Evolutionary conservation across 2,113 vertebrate genomes (phyloP).

Genomic region (Polypterus senegalus): DNA sequence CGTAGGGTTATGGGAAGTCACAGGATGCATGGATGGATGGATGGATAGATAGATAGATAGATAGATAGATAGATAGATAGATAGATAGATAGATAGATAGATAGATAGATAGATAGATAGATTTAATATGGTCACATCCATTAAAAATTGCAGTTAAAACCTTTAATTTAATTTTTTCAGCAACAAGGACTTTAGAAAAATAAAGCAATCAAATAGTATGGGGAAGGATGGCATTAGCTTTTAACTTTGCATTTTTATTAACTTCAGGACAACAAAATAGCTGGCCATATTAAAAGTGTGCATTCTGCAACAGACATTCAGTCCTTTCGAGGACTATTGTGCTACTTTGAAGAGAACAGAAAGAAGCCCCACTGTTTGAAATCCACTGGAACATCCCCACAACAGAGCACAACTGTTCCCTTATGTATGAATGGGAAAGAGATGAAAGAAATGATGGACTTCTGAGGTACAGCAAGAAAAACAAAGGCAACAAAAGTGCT

Average conservation of each 20-base stretch:
- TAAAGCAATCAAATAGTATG: conserved; percentile 11
- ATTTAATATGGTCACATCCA: too few species aligned
- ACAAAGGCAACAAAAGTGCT: conserved; percentile 99
- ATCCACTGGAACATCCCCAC: conserved; percentile 98
- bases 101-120: too few species aligned
- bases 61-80: too few species aligned
- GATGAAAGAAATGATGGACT: conserved; percentile 98
- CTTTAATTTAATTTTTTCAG: too few species aligned
- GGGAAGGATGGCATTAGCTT: conserved; percentile 50
- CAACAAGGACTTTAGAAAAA: too few species aligned
- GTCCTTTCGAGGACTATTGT: conserved; percentile 80
- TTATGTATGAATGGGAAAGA: conserved; percentile 96
- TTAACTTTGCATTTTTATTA: conserved; percentile 98
- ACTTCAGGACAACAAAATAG: conserved; percentile 98
- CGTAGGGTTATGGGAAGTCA: too few species aligned
- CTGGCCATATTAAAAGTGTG: conserved; percentile 88
- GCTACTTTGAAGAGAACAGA: conserved; percentile 88
- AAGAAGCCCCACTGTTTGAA: conserved; percentile 98
- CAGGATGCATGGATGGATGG: too few species aligned
- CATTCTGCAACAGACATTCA: conserved; percentile 94
- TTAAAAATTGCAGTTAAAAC: too few species aligned
- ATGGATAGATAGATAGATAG: too few species aligned
- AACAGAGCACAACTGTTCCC: conserved; percentile 98
- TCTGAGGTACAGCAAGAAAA: conserved; percentile 89
- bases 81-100: too few species aligned